Evolutionary conservation across 37 sponge, comb jelly and placozoan species (phyloP).

Genomic region (Axinella damicornis): DNA sequence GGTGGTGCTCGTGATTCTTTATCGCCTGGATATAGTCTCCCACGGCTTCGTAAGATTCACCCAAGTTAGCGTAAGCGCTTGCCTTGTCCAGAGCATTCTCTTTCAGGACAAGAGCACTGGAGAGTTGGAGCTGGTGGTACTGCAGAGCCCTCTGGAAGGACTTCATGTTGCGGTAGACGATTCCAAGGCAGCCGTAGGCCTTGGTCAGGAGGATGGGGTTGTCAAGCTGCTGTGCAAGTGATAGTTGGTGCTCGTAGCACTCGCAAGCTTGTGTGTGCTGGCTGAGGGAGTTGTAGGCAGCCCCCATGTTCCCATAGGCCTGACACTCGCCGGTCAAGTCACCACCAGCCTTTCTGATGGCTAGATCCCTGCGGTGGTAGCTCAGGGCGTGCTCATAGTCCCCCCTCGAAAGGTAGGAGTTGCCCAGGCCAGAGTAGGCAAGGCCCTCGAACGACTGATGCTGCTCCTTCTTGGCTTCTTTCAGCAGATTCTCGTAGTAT

Average conservation of each 20-base stretch:
- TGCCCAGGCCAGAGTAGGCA: slow-evolving; percentile 85
- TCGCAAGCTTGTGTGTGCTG: slow-evolving; percentile 74
- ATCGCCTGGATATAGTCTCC: slow-evolving; percentile 73
- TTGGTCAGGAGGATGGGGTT: slow-evolving; percentile 74
- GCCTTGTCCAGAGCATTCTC: slow-evolving; percentile 79
- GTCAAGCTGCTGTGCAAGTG: slow-evolving; percentile 79
- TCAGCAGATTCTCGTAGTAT: slow-evolving; percentile 84
- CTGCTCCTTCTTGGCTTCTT: slow-evolving; percentile 84
- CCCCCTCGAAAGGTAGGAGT: slow-evolving; percentile 70
- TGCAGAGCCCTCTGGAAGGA: slow-evolving; percentile 74
- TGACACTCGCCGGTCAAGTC: slow-evolving; percentile 74
- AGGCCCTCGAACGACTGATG: slow-evolving; percentile 87
- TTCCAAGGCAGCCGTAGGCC: slow-evolving; percentile 86
- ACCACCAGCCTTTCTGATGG: slow-evolving; percentile 61
- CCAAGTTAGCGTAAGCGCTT: slow-evolving; percentile 86
- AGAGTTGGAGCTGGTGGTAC: slow-evolving; percentile 79
- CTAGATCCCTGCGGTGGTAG: slow-evolving; percentile 76
- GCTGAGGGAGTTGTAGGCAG: slow-evolving; percentile 73
- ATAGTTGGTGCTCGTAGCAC: slow-evolving; percentile 77
- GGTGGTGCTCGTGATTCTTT: slow-evolving; percentile 74
- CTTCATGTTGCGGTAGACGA: slow-evolving; percentile 85
- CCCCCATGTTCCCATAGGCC: slow-evolving; percentile 86
- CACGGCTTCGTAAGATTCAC: slow-evolving; percentile 87
- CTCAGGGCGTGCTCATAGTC: slow-evolving; percentile 85
- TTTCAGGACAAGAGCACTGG: slow-evolving; percentile 48